Percentiles rank a stretch among this genome's conserved stretches.
phyloP scores from a whole-genome alignment of 2,888 invertebrate species.

The Epirrita christyi region DNA sequence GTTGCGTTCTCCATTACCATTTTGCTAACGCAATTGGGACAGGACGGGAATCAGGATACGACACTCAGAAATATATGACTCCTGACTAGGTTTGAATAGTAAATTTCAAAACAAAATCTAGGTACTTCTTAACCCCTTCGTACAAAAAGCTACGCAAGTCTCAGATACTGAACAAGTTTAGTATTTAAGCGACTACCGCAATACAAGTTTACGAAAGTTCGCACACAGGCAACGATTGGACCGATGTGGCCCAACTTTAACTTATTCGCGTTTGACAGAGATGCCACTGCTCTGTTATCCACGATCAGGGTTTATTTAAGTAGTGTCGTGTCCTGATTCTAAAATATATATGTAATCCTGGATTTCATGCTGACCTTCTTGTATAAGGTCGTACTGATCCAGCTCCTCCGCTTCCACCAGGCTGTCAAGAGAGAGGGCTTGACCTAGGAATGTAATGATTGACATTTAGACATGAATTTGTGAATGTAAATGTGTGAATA shows the following conservation, averaged over 20 bases:
- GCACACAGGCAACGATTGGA: too few species aligned
- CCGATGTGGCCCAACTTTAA: too few species aligned
- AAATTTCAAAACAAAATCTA: background rate
- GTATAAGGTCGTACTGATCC: constrained; percentile 16
- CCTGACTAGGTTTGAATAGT: background rate
- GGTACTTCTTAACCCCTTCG: too few species aligned
- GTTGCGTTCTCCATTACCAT: too few species aligned
- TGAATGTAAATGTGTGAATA: background rate
- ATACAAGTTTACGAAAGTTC: too few species aligned
- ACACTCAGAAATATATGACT: background rate
- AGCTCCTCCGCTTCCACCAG: constrained; percentile 31
- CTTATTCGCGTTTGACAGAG: too few species aligned
- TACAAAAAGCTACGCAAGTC: too few species aligned
- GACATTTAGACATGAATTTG: constrained; percentile 1
- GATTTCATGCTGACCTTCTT: constrained; percentile 30
- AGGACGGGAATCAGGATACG: background rate
- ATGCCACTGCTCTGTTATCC: too few species aligned
- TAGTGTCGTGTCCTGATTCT: background rate
- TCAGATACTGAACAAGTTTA: too few species aligned
- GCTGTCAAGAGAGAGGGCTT: constrained; percentile 34
- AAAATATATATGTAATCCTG: background rate
- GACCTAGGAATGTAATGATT: constrained; percentile 33
- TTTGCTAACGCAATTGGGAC: too few species aligned
- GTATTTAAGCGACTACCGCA: too few species aligned
- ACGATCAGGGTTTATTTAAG: background rate